Percentiles rank a stretch among this genome's conserved stretches.
Conservation (phyloP, 2,113 vertebrate genomes). For the Hemichromis elongatus region DNA sequence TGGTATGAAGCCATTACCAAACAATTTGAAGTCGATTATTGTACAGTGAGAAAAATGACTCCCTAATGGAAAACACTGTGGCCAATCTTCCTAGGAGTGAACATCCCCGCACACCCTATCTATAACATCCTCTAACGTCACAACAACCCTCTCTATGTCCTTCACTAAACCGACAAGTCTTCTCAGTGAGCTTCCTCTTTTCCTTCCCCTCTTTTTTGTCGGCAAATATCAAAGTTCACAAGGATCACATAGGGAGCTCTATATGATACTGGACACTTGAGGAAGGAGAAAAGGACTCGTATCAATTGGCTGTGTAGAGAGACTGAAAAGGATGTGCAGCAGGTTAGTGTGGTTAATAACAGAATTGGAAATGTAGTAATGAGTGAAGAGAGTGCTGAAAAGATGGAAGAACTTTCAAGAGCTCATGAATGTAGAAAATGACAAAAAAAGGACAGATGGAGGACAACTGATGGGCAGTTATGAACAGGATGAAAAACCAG, state of each 20-base stretch:
- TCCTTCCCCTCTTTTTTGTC: background rate
- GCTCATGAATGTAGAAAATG: background rate
- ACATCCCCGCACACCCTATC: too few relatives aligned
- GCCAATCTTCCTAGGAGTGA: too few relatives aligned
- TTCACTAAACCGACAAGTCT: background rate
- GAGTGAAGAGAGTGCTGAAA: background rate
- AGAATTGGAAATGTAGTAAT: background rate
- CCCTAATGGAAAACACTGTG: too few relatives aligned
- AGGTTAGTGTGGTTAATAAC: background rate
- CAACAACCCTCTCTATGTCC: too few relatives aligned
- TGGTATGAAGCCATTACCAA: too few relatives aligned
- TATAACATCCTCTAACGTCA: too few relatives aligned
- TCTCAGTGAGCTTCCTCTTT: background rate
- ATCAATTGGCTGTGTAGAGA: background rate
- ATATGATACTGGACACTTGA: background rate
- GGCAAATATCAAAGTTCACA: too few relatives aligned
- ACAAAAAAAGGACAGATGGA: background rate
- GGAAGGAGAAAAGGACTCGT: background rate
- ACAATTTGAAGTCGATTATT: too few relatives aligned
- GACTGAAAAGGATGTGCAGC: background rate
- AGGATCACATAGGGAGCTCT: too few relatives aligned
- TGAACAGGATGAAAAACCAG: background rate
- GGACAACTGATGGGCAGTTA: background rate
- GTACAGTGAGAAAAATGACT: too few relatives aligned
- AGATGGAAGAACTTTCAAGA: background rate